Evolutionary conservation across 1,140 invertebrate species (phyloP).

Genomic region (Riptortus pedestris): DNA sequence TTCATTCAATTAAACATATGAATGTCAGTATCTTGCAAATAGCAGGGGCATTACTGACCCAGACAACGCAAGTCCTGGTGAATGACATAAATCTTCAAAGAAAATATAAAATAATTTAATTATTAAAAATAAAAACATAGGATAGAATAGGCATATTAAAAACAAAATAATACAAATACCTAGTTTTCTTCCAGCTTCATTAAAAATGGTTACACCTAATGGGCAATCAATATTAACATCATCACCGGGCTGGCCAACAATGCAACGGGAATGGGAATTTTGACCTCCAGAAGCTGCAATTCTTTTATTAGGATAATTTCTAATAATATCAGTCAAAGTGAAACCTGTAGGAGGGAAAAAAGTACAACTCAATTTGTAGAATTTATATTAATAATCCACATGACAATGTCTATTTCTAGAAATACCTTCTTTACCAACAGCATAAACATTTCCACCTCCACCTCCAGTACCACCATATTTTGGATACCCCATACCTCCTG

Average conservation of each 20-base stretch:
- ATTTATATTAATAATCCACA: background rate
- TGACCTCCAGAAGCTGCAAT: conserved; percentile 53
- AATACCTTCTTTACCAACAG: conserved; percentile 50
- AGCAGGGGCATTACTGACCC: too few relatives aligned
- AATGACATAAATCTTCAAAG: background rate
- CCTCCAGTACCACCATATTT: conserved; percentile 76
- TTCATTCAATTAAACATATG: too few relatives aligned
- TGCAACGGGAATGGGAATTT: conserved; percentile 57
- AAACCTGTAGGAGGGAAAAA: conserved; percentile 33
- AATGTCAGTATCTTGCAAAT: too few relatives aligned
- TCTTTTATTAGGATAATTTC: conserved; percentile 44
- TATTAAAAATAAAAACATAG: background rate
- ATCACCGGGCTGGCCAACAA: conserved; percentile 60
- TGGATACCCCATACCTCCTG: conserved; percentile 62
- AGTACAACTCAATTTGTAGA: background rate
- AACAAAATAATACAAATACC: conserved; percentile 37
- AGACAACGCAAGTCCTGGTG: too few relatives aligned
- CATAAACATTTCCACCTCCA: conserved; percentile 68
- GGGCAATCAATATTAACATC: conserved; percentile 65
- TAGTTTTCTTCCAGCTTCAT: conserved; percentile 47
- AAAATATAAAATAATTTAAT: background rate
- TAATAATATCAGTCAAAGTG: conserved; percentile 46
- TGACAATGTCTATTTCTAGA: background rate
- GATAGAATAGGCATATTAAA: background rate
- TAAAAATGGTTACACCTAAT: conserved; percentile 60